A percentile compares a stretch with the other conserved stretches of the same genome.
Conservation (phyloP, 2,888 invertebrate species). For the Altica lythri region DNA sequence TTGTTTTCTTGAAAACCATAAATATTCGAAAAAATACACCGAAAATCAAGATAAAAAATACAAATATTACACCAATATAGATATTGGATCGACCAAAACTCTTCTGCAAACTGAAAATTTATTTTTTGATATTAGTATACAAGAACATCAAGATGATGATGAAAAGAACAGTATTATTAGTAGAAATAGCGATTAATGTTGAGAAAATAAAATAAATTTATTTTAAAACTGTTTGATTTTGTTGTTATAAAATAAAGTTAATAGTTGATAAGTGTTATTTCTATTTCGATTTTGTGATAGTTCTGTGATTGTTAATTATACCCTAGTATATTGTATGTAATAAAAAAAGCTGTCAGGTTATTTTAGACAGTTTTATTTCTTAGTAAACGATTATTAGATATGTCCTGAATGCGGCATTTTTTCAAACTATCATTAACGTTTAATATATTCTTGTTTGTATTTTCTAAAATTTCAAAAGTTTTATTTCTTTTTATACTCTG, state of each 20-base stretch:
- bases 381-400: too few relatives aligned
- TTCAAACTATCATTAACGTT: too few relatives aligned
- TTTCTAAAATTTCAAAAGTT: too few relatives aligned
- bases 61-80: slow-evolving; percentile 32
- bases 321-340: background rate
- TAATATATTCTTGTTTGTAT: too few relatives aligned
- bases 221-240: background rate
- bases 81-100: slow-evolving; percentile 28
- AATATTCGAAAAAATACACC: slow-evolving; percentile 31
- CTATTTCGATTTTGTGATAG: background rate
- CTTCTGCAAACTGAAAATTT: slow-evolving; percentile 31
- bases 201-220: background rate
- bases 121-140: slow-evolving; percentile 29
- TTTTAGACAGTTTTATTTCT: too few relatives aligned
- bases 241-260: background rate
- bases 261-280: background rate
- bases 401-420: too few relatives aligned
- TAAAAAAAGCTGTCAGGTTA: too few relatives aligned
- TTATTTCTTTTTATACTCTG: too few relatives aligned
- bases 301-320: background rate
- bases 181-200: slow-evolving; percentile 17
- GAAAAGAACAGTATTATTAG: slow-evolving; percentile 24
- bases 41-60: slow-evolving; percentile 31
- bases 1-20: slow-evolving; percentile 29
- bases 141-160: slow-evolving; percentile 13